Evolutionary conservation across 2,888 invertebrate species (phyloP).

Genomic region (Drosophila melanosoma): DNA sequence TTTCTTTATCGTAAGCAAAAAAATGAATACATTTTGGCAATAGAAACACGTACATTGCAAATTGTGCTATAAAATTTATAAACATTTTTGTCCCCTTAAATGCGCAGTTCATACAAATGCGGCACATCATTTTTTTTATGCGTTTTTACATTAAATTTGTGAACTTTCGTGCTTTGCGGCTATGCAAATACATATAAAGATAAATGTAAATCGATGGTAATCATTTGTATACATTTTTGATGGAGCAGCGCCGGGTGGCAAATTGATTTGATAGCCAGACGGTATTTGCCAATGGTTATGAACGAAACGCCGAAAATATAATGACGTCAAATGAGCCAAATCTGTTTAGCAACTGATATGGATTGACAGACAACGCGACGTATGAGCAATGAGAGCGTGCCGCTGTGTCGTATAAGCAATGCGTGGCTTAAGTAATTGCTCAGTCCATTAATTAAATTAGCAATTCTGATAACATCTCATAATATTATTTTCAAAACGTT

Average conservation of each 20-base stretch:
- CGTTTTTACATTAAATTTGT: conserved; percentile 50
- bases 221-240: conserved; percentile 67
- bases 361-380: conserved; percentile 34
- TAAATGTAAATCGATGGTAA: conserved; percentile 68
- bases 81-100: conserved; percentile 33
- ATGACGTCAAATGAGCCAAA: conserved; percentile 71
- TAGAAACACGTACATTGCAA: conserved; percentile 65
- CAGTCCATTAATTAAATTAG: conserved; percentile 63
- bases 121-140: conserved; percentile 50
- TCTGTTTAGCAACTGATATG: conserved; percentile 35
- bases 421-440: conserved; percentile 15
- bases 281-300: conserved; percentile 47
- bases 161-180: conserved; percentile 58
- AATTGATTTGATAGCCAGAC: conserved; percentile 61
- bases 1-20: conserved; percentile 15
- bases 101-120: conserved; percentile 39
- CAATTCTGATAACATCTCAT: conserved; percentile 54
- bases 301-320: conserved; percentile 41
- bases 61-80: conserved; percentile 73
- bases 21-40: conserved; percentile 36
- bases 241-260: conserved; percentile 48
- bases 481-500: conserved; percentile 13
- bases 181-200: conserved; percentile 49
- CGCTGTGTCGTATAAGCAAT: conserved; percentile 44
- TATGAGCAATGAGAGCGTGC: conserved; percentile 33